These are phyloP conservation scores for Malaclemys terrapin DNA, from an alignment of 2,113 vertebrate species.

Conservation along the genomic window DNA sequence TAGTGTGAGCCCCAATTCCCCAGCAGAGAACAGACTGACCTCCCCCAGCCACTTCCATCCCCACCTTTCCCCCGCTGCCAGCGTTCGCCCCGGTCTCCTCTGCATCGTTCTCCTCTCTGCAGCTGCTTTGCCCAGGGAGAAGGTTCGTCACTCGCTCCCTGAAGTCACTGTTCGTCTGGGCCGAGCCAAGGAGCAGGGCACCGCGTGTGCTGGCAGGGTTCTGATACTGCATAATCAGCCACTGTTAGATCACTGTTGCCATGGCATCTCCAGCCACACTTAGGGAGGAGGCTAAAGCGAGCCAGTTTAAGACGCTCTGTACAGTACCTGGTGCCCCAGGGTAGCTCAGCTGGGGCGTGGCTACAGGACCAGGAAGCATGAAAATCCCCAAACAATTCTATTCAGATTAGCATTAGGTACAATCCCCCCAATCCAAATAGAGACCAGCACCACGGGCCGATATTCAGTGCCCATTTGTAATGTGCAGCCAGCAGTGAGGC, in stretches of 20 bases:
- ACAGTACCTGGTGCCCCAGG: not conserved
- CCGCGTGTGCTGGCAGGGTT: not conserved
- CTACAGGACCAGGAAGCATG: not conserved
- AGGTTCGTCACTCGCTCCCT: not conserved
- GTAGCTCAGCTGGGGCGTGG: not conserved
- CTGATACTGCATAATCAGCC: conserved; percentile 28
- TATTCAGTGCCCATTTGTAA: not conserved
- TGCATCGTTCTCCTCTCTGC: not conserved
- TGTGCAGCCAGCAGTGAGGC: not conserved
- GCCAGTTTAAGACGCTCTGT: not conserved
- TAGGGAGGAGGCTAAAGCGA: not conserved
- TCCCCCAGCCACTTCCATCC: not conserved
- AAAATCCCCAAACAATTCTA: not conserved
- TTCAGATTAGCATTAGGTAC: not conserved
- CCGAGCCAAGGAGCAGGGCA: not conserved
- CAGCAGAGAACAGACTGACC: not conserved
- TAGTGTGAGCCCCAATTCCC: not conserved
- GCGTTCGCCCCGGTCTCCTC: not conserved
- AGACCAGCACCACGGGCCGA: not conserved
- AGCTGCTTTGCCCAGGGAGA: not conserved
- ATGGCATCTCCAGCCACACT: conserved; percentile 11
- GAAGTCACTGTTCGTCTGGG: not conserved
- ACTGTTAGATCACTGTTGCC: conserved; percentile 60
- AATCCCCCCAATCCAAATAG: not conserved
- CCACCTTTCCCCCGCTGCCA: not conserved